A percentile compares a stretch with the other conserved stretches of the same genome.
Evolutionary conservation across 2,888 invertebrate species (phyloP).

Genomic region (Drosophila subquinaria): DNA sequence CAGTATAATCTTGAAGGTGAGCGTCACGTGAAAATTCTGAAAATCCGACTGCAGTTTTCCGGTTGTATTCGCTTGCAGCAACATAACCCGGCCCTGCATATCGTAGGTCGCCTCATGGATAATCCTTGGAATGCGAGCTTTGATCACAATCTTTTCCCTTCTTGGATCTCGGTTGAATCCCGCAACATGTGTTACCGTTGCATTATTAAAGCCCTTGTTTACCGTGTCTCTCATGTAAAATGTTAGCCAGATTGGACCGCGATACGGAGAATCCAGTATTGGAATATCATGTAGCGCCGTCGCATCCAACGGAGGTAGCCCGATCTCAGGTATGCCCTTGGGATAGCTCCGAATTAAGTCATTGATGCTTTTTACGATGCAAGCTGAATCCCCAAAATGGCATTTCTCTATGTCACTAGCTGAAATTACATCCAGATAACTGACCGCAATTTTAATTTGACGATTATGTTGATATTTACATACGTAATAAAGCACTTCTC

Average conservation of each 20-base stretch:
- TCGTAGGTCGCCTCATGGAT: constrained; percentile 42
- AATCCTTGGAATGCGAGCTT: constrained; percentile 51
- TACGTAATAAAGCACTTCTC: constrained; percentile 35
- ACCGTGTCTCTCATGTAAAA: constrained; percentile 37
- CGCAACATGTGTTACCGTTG: constrained; percentile 52
- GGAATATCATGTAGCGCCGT: constrained; percentile 4
- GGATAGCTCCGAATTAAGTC: constrained; percentile 45
- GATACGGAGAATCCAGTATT: constrained; percentile 5
- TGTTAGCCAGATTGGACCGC: constrained; percentile 42
- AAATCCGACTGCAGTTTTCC: constrained; percentile 56
- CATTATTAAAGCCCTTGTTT: constrained; percentile 53
- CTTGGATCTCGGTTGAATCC: constrained; percentile 65
- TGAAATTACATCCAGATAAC: constrained; percentile 17
- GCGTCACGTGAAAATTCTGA: constrained; percentile 48
- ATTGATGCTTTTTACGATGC: constrained; percentile 50
- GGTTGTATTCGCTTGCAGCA: constrained; percentile 50
- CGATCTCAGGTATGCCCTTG: constrained; percentile 57
- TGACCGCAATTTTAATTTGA: not conserved
- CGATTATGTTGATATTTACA: constrained; percentile 4
- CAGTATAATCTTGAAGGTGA: constrained; percentile 46
- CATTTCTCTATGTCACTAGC: constrained; percentile 60
- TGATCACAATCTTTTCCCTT: constrained; percentile 48
- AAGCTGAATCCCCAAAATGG: constrained; percentile 48
- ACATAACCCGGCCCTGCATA: constrained; percentile 33
- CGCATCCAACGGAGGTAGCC: constrained; percentile 45